Conservation (phyloP, 1,140 invertebrate species). For the Psix sp. region DNA sequence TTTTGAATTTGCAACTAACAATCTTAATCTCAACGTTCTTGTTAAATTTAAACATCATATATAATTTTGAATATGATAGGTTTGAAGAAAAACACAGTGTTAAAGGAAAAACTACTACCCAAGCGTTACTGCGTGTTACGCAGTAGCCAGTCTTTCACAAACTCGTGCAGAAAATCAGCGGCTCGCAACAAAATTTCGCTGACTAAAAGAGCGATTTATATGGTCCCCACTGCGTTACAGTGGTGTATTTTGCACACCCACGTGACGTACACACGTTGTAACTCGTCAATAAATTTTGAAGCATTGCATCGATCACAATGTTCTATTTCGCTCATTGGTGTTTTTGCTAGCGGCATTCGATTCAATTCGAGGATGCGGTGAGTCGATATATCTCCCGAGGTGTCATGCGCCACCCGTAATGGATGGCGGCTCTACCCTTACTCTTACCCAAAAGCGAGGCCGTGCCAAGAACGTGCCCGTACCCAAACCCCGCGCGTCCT, state of each 20-base stretch:
- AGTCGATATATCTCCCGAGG: slow-evolving; percentile 76
- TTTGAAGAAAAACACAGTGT: too few species aligned
- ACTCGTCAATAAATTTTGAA: slow-evolving; percentile 75
- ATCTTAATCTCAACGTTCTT: too few species aligned
- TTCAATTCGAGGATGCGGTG: slow-evolving; percentile 76
- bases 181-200: slow-evolving; percentile 48
- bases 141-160: too few species aligned
- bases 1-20: too few species aligned
- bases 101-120: too few species aligned
- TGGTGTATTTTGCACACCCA: background rate
- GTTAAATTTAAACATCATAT: too few species aligned
- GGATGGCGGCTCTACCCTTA: slow-evolving; percentile 75
- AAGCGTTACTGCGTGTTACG: too few species aligned
- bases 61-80: too few species aligned
- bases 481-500: slow-evolving; percentile 48
- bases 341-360: slow-evolving; percentile 75
- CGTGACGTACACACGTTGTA: slow-evolving; percentile 53
- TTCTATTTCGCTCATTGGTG: slow-evolving; percentile 76
- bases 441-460: slow-evolving; percentile 71
- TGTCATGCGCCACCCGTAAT: slow-evolving; percentile 75
- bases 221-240: slow-evolving; percentile 5
- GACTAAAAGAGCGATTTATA: slow-evolving; percentile 31
- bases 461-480: slow-evolving; percentile 74
- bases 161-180: slow-evolving; percentile 13
- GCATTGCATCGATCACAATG: slow-evolving; percentile 74